A percentile compares a stretch with the other conserved stretches of the same genome.
Conservation (phyloP, 2,113 vertebrate genomes). For the Fulica atra region DNA sequence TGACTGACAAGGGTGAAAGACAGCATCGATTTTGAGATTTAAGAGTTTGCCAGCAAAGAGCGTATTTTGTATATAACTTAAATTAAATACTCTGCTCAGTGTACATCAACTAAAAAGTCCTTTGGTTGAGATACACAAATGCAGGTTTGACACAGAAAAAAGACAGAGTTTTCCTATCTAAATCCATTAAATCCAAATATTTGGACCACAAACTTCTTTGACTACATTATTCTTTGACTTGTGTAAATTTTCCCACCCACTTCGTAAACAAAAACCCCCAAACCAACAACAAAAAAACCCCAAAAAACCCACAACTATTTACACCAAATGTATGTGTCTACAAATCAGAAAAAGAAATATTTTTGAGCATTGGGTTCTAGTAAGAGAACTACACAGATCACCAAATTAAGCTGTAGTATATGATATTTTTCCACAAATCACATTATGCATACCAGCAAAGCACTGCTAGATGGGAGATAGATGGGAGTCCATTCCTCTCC, state of each 20-base stretch:
- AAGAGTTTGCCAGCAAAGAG: background rate
- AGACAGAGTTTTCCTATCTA: background rate
- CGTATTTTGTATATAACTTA: background rate
- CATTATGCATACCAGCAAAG: background rate
- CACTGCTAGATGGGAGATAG: background rate
- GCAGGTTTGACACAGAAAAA: background rate
- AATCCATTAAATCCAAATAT: background rate
- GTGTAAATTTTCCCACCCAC: background rate
- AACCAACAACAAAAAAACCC: too few species aligned
- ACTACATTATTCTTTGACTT: background rate
- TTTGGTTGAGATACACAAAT: background rate
- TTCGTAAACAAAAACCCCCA: background rate
- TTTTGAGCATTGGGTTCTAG: background rate
- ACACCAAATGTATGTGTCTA: background rate
- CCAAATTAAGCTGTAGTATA: background rate
- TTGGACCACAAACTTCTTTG: background rate
- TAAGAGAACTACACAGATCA: background rate
- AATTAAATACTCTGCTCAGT: background rate
- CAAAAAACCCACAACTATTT: background rate
- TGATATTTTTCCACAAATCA: background rate
- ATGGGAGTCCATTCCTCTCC: background rate
- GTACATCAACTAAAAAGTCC: background rate
- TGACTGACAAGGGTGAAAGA: background rate
- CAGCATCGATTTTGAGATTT: background rate
- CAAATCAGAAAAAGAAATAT: background rate